These are phyloP conservation scores for Crotalus viridis DNA, from an alignment of 2,113 vertebrate genomes.

Conservation along the genomic window DNA sequence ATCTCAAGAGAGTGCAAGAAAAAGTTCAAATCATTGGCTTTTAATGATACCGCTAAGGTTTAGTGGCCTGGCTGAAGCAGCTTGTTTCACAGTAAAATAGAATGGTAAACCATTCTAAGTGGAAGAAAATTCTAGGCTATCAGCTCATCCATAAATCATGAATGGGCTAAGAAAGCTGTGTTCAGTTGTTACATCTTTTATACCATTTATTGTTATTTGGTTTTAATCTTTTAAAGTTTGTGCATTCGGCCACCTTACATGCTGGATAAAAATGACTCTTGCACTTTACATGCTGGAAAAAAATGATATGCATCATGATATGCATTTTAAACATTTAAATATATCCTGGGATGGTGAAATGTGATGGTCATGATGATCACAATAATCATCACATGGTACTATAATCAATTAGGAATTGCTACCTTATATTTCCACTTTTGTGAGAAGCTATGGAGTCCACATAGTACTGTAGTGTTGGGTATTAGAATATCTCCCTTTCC, in stretches of 20 bases:
- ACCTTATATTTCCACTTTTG: not conserved
- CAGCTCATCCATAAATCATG: not conserved
- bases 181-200: not conserved
- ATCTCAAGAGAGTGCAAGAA: not conserved
- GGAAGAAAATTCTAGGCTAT: not conserved
- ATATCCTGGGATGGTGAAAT: not conserved
- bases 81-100: not conserved
- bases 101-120: not conserved
- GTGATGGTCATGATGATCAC: not conserved
- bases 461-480: not conserved
- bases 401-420: not conserved
- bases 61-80: not conserved
- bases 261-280: not conserved
- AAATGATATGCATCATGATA: not conserved
- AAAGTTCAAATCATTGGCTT: not conserved
- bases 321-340: not conserved
- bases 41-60: not conserved
- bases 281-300: not conserved
- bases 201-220: not conserved
- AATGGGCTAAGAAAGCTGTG: not conserved
- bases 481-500: not conserved
- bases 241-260: not conserved
- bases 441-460: not conserved
- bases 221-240: not conserved
- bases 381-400: not conserved